These are phyloP conservation scores for Acyrthosiphon pisum DNA, from an alignment of 1,140 invertebrate genomes.

Conservation along the genomic window DNA sequence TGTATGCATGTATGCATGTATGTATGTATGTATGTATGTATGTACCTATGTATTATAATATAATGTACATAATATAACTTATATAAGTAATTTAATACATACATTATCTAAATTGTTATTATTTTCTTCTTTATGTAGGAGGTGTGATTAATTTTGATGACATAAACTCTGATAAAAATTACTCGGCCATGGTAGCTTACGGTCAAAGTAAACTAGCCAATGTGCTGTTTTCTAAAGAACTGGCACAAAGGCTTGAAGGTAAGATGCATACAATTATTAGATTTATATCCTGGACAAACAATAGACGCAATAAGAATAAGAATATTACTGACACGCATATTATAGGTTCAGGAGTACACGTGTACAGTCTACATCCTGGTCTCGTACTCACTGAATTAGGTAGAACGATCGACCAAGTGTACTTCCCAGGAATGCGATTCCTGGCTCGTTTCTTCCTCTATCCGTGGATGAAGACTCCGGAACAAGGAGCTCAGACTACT, in stretches of 20 bases:
- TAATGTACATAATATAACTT: no score
- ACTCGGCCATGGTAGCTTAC: slow-evolving; percentile 71
- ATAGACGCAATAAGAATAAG: background rate
- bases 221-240: slow-evolving; percentile 73
- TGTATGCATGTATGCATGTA: no score
- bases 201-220: slow-evolving; percentile 79
- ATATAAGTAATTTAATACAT: background rate
- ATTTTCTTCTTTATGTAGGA: slow-evolving; percentile 60
- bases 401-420: slow-evolving; percentile 70
- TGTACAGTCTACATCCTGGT: slow-evolving; percentile 77
- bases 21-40: no score
- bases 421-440: slow-evolving; percentile 63
- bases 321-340: background rate
- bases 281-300: background rate
- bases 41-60: no score
- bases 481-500: slow-evolving; percentile 80
- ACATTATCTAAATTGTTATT: background rate
- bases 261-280: slow-evolving; percentile 54
- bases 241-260: slow-evolving; percentile 69
- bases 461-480: slow-evolving; percentile 69
- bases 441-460: slow-evolving; percentile 61
- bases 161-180: slow-evolving; percentile 71
- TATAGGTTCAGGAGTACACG: slow-evolving; percentile 67
- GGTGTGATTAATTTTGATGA: slow-evolving; percentile 75
- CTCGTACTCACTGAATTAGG: slow-evolving; percentile 77